A percentile compares a stretch with the other conserved stretches of the same genome.
These are phyloP conservation scores for Drosophila stalkeri DNA, from an alignment of 2,888 invertebrate genomes.

Conservation along the genomic window DNA sequence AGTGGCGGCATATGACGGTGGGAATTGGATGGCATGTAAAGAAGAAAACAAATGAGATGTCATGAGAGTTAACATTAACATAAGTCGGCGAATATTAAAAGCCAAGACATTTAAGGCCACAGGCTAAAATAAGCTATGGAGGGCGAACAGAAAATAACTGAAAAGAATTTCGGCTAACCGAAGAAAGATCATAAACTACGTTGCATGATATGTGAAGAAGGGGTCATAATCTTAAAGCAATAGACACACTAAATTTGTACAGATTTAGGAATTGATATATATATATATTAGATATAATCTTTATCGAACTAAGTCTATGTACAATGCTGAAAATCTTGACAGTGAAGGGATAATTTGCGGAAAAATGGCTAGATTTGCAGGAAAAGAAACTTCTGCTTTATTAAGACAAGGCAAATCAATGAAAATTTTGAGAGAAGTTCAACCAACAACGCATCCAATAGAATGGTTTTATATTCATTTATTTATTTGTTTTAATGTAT, in stretches of 20 bases:
- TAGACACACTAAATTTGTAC: too few species aligned
- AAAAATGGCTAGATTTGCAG: background rate
- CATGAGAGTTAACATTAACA: slow-evolving; percentile 58
- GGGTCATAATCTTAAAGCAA: too few species aligned
- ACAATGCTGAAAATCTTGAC: too few species aligned
- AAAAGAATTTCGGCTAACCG: slow-evolving; percentile 7
- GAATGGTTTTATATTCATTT: too few species aligned
- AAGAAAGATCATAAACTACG: background rate
- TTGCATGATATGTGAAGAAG: background rate
- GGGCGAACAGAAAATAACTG: background rate
- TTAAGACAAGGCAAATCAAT: background rate
- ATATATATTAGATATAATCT: background rate
- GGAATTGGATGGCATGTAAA: slow-evolving; percentile 82
- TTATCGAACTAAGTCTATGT: too few species aligned
- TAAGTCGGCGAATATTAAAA: slow-evolving; percentile 30
- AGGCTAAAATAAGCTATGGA: slow-evolving; percentile 1
- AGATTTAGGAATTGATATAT: too few species aligned
- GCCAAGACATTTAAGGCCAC: slow-evolving; percentile 15
- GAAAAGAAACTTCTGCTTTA: too few species aligned
- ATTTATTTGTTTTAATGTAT: too few species aligned
- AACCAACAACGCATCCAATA: too few species aligned
- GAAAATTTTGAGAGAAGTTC: too few species aligned
- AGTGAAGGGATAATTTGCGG: too few species aligned
- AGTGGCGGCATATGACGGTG: slow-evolving; percentile 71
- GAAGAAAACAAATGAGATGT: slow-evolving; percentile 69